Base-by-base conservation (phyloP, 2,888 invertebrate genomes). In the Siphonodentalium dalli region DNA sequence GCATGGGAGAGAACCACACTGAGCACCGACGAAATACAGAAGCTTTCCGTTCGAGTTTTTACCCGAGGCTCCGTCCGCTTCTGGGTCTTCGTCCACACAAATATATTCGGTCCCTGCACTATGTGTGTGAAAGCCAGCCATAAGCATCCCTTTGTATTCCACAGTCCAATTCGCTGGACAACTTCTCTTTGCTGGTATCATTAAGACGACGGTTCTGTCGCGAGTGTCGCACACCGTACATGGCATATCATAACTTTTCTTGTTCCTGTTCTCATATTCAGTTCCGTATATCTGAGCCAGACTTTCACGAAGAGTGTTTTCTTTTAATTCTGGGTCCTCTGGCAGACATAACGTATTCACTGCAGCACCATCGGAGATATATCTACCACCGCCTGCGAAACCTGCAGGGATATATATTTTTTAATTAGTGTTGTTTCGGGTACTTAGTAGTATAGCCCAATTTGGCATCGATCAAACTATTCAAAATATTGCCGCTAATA, bases 1-100 rank as follows among this genome's bases (percentile, higher is more conserved):
- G 42, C 68, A 68, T 9, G 62, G 61, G n/a, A 68, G 47, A 8
- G 65, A 56, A 3, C 68, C 68, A 53, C 68, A 68, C 26, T 34
- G 29, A 11, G 46, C 59, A 23, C 59, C 57, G 7, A 63, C 63
- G 5, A 33, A 13, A 47, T 64, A 61, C 9, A 67, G 33, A n/a
- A 64, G 35, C 15, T 46, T 38, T 1, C 58, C 59, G 26, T 65
- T 40, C n/a, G 61, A 38, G 39, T 55, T 38, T 11, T 42, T 27
- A 7, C 26, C 37, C 3, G 58, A 54, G 1, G 51, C 48, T 0
- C 43, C 35, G 1, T 53, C 23, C 18, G 43, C 49, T 11, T 66
- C 57, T 1, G 65, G 61, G 6, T 42, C 47, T 18, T 38, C 37
- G 45, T 68, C 68, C 13, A 68, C 41, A 41, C 68, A 68, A 8